A percentile compares a stretch with the other conserved stretches of the same genome.
phyloP scores from a whole-genome alignment of 2,888 invertebrate genomes.

The Formica aserva region DNA sequence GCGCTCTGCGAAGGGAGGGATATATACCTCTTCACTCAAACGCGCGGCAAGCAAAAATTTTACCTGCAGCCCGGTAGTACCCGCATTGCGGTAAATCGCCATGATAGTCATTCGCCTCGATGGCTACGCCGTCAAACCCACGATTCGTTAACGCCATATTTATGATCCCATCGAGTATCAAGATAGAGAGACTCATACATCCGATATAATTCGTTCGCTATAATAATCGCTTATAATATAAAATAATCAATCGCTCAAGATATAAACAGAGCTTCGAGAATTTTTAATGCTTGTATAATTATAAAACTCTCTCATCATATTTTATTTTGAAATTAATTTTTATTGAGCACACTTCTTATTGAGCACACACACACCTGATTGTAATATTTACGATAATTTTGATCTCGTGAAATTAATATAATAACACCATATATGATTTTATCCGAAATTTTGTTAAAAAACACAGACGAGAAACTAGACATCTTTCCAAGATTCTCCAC shows the following conservation, averaged over 20 bases:
- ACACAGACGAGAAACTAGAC: not conserved
- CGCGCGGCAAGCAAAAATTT: conserved; percentile 60
- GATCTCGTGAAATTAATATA: not conserved
- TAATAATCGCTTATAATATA: not conserved
- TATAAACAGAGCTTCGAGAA: not conserved
- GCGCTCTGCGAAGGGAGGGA: conserved; percentile 53
- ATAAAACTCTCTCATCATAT: not conserved
- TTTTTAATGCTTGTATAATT: not conserved
- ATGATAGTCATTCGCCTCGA: conserved; percentile 41
- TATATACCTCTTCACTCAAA: conserved; percentile 52
- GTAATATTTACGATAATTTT: not conserved
- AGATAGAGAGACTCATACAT: not conserved
- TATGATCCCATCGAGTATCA: not conserved
- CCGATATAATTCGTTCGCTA: not conserved
- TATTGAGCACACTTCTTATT: not conserved
- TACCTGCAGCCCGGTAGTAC: conserved; percentile 57
- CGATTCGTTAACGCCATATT: not conserved
- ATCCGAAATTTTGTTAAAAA: not conserved
- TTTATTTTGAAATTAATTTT: not conserved
- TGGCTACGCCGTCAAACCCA: not conserved
- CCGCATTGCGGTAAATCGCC: conserved; percentile 77
- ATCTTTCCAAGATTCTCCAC: not conserved
- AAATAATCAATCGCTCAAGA: not conserved
- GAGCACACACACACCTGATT: not conserved
- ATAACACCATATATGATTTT: not conserved